Evolutionary conservation across 2,113 vertebrate genomes (phyloP).

Genomic region (Echinops telfairi): DNA sequence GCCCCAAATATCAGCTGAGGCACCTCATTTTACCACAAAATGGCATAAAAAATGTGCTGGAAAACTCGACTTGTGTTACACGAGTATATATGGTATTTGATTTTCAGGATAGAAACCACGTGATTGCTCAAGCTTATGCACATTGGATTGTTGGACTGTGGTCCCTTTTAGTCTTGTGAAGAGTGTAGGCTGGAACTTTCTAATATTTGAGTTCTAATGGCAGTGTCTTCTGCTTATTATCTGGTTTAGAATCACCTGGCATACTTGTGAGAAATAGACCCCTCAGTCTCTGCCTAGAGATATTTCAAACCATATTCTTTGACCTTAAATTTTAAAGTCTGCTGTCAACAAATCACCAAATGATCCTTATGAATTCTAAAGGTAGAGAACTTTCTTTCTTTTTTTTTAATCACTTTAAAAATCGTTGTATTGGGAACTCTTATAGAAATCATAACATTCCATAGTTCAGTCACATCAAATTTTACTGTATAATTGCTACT

Average conservation of each 20-base stretch:
- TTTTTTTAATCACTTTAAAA: neutral
- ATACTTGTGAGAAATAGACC: neutral
- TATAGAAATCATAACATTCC: too few species aligned
- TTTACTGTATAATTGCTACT: too few species aligned
- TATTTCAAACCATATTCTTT: neutral
- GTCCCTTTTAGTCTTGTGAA: neutral
- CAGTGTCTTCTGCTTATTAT: slow-evolving; percentile 4
- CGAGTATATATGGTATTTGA: too few species aligned
- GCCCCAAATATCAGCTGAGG: too few species aligned
- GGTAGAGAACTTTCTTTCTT: slow-evolving; percentile 53
- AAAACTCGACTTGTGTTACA: too few species aligned
- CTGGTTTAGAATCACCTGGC: slow-evolving; percentile 3
- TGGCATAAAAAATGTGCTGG: too few species aligned
- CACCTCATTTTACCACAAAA: too few species aligned
- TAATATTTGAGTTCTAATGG: neutral
- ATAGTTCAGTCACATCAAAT: too few species aligned
- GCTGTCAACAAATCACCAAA: slow-evolving; percentile 28
- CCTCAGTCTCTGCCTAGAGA: neutral
- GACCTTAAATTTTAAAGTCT: neutral
- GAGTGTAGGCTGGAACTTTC: neutral
- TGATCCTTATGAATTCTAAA: neutral
- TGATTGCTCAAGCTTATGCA: neutral
- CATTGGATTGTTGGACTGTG: neutral
- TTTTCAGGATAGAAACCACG: neutral
- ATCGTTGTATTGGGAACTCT: too few species aligned